phyloP scores from a whole-genome alignment of 2,797 vertebrate species.

The Masticophis lateralis region DNA sequence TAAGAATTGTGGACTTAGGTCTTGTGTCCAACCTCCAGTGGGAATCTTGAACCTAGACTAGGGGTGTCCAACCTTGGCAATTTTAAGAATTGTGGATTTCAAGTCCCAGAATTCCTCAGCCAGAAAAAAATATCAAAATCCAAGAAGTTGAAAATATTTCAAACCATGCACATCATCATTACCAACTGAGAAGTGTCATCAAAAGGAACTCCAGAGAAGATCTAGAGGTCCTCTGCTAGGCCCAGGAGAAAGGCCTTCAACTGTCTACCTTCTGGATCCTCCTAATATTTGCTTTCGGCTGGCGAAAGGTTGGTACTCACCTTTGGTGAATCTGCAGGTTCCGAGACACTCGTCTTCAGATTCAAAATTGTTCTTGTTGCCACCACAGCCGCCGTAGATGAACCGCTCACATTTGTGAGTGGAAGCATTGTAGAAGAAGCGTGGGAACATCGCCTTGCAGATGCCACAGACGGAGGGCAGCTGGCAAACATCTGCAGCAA shows the following conservation, averaged over 20 bases:
- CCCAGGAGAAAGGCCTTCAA: not conserved
- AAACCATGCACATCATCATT: not conserved
- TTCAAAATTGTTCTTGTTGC: constrained; percentile 70
- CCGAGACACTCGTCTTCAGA: constrained; percentile 44
- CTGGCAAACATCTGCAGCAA: not conserved
- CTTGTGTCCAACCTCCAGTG: too few species aligned
- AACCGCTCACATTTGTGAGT: constrained; percentile 60
- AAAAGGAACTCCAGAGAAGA: not conserved
- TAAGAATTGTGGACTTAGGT: not conserved
- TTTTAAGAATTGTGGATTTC: not conserved
- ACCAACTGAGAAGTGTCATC: not conserved
- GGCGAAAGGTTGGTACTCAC: not conserved
- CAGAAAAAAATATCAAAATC: not conserved
- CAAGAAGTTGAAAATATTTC: not conserved
- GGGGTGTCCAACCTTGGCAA: not conserved
- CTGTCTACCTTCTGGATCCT: not conserved
- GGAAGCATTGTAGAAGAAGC: constrained; percentile 62
- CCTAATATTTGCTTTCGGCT: too few species aligned
- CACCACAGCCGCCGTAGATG: constrained; percentile 70
- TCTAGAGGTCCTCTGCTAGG: not conserved
- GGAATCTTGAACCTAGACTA: too few species aligned
- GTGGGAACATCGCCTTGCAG: constrained; percentile 65
- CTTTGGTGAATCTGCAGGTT: not conserved
- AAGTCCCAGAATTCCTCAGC: not conserved
- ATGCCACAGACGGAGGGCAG: constrained; percentile 48